phyloP scores from a whole-genome alignment of 2,888 invertebrate genomes.

The Camponotus fellah region DNA sequence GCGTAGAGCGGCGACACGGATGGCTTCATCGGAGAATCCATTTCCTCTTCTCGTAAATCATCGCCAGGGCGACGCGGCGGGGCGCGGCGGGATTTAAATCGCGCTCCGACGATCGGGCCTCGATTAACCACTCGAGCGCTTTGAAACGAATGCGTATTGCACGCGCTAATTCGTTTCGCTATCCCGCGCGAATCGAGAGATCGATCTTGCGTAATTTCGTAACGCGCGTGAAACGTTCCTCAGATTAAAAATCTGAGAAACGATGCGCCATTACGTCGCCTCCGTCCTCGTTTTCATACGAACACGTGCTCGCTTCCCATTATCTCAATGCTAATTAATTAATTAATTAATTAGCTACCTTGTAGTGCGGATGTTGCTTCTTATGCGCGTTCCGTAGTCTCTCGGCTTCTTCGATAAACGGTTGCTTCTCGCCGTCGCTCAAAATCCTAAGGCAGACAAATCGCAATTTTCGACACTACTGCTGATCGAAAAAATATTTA shows the following conservation, averaged over 20 bases:
- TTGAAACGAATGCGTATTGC: slow-evolving; percentile 23
- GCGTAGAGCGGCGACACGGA: slow-evolving; percentile 47
- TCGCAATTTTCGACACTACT: background rate
- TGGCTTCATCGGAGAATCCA: slow-evolving; percentile 45
- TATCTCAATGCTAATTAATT: background rate
- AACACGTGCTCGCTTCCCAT: background rate
- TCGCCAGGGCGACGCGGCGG: slow-evolving; percentile 16
- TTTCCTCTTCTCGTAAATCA: slow-evolving; percentile 53
- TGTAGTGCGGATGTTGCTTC: slow-evolving; percentile 89
- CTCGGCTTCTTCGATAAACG: slow-evolving; percentile 89
- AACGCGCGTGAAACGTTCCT: slow-evolving; percentile 29
- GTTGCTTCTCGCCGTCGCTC: slow-evolving; percentile 88
- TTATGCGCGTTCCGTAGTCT: slow-evolving; percentile 88
- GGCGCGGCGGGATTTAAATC: slow-evolving; percentile 27
- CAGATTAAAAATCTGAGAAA: background rate
- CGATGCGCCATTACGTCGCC: background rate
- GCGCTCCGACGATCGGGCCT: slow-evolving; percentile 48
- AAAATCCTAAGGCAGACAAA: slow-evolving; percentile 85
- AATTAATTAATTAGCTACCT: slow-evolving; percentile 79
- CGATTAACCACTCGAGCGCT: slow-evolving; percentile 50
- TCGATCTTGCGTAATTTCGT: slow-evolving; percentile 37
- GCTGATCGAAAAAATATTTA: background rate
- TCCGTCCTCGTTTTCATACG: background rate
- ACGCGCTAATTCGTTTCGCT: slow-evolving; percentile 41
- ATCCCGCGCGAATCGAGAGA: slow-evolving; percentile 37